Evolutionary conservation across 2,113 vertebrate genomes (phyloP), one percentile per base, ranked within the genome.

Genomic region (Hemibagrus wyckioides): DNA sequence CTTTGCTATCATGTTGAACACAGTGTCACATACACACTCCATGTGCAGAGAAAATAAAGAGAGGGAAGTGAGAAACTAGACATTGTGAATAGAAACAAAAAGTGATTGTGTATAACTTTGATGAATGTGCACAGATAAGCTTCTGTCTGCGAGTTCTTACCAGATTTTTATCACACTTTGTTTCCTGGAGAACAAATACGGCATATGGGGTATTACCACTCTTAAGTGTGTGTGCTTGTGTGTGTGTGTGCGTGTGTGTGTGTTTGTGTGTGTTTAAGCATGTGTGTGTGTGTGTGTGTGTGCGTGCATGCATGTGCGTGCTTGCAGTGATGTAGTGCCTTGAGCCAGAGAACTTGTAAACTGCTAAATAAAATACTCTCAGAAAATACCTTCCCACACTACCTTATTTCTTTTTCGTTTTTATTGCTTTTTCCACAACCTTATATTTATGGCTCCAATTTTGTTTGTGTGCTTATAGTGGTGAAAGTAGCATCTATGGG

Each of bases 1-100:
- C 92, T 92, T 88, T 91, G 88, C 88, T 88, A 92, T 92, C 90
- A 81, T 93, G 90, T 92, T 91, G 87, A 89, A 82, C 30, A 89
- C 77, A 57, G 75, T 28, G 86, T 88, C 90, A 93, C 91, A 92
- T 92, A 92, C 90, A 91, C 88, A 92, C 90, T 92, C 82, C 67
- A 33, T 39, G 73, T 23, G 39, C 21, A 30, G 19, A 52, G 41
- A 61, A 36, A 86, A 39, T n/a, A 41, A 52, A 71, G 87, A 59
- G 52, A 67, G 48, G 50, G 56, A 75, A n/a, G 63, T 67, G 80
- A 76, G 83, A 76, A 25, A 57, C 1, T 11, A 28, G 48, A 3
- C 14, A 8, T 69, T 25, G 50, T 61, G 41, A 59, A 19, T n/a
- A 5, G 15, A 61, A 80, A 76, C 63, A 67, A 67, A 63, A 69